Evolutionary conservation across 2,888 invertebrate genomes (phyloP).

Genomic region (Stenolophus ochropezus): DNA sequence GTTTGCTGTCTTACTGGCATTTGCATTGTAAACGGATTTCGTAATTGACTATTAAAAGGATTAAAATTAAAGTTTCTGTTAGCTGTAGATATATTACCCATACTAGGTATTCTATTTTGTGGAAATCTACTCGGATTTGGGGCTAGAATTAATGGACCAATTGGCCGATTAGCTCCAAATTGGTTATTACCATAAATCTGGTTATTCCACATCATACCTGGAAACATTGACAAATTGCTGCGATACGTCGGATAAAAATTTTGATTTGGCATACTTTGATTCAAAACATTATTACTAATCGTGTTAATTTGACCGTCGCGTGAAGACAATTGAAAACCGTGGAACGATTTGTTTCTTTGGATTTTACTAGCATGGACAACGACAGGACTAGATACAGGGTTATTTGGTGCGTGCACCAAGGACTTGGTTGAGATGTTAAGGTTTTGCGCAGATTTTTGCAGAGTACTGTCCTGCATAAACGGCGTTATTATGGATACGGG

Average conservation of each 20-base stretch:
- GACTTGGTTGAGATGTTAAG: conserved; percentile 65
- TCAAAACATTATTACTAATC: background rate
- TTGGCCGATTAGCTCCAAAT: conserved; percentile 38
- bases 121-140: conserved; percentile 33
- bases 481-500: conserved; percentile 79
- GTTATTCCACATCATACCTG: conserved; percentile 27
- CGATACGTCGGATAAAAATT: conserved; percentile 21
- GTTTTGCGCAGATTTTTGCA: conserved; percentile 61
- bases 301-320: conserved; percentile 10
- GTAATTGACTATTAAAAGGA: conserved; percentile 54
- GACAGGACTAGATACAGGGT: conserved; percentile 43
- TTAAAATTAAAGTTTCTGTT: conserved; percentile 45
- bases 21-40: conserved; percentile 30
- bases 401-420: conserved; percentile 55
- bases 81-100: conserved; percentile 59
- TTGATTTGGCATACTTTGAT: conserved; percentile 26
- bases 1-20: background rate
- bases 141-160: conserved; percentile 57
- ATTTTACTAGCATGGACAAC: conserved; percentile 58
- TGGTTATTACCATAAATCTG: conserved; percentile 47
- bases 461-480: conserved; percentile 68
- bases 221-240: conserved; percentile 29
- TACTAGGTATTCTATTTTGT: conserved; percentile 62
- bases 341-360: conserved; percentile 71
- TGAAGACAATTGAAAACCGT: conserved; percentile 67